Evolutionary conservation across 1,140 invertebrate genomes (phyloP).

Genomic region (Himalopsyche phryganea): DNA sequence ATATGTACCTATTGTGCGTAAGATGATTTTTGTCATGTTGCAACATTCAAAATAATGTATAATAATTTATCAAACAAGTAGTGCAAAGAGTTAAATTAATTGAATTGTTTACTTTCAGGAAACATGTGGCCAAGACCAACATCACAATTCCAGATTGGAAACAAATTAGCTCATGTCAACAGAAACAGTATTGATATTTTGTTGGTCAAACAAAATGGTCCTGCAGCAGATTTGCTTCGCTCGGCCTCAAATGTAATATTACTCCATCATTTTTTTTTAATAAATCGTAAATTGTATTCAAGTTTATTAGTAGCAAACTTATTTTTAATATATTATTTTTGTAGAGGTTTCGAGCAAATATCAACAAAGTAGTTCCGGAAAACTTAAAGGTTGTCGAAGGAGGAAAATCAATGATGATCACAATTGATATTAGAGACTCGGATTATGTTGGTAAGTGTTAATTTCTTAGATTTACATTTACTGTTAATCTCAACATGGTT

Average conservation of each 20-base stretch:
- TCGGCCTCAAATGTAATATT: constrained; percentile 41
- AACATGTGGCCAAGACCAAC: constrained; percentile 72
- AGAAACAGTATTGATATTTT: constrained; percentile 53
- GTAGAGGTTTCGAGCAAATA: constrained; percentile 26
- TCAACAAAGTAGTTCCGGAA: constrained; percentile 17
- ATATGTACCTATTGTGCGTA: no score
- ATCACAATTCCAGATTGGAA: constrained; percentile 58
- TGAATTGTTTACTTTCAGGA: constrained; percentile 41
- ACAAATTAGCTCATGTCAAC: constrained; percentile 59
- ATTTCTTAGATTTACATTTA: neutral
- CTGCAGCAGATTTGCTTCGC: constrained; percentile 45
- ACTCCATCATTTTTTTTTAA: neutral
- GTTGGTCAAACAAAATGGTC: constrained; percentile 40
- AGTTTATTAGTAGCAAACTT: neutral
- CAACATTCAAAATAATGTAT: no score
- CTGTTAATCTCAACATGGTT: neutral
- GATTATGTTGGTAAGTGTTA: constrained; percentile 27
- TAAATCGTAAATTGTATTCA: neutral
- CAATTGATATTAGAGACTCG: constrained; percentile 37
- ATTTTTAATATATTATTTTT: constrained; percentile 11
- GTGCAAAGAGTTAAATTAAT: no score
- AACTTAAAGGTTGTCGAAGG: constrained; percentile 22
- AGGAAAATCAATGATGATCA: constrained; percentile 39
- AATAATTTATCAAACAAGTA: no score
- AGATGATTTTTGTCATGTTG: no score